Percentiles rank a stretch among this genome's conserved stretches.
Conservation (phyloP, 2,113 vertebrate species). For the Neolamprologus toae region DNA sequence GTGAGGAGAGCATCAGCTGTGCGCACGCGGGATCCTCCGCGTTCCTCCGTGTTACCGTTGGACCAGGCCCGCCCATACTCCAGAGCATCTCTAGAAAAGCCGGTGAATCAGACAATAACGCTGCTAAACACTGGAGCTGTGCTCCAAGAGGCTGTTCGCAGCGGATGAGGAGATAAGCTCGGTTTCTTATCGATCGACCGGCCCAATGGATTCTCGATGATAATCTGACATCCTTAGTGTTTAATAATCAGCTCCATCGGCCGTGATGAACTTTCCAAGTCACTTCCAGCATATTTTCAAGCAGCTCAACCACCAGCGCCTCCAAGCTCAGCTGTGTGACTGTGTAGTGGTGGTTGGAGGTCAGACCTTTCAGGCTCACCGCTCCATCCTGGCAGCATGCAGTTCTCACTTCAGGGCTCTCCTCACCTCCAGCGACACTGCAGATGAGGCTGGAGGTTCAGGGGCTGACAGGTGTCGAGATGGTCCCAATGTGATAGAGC, state of each 20-base stretch:
- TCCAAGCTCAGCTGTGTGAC: slow-evolving; percentile 87
- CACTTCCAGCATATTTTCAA: slow-evolving; percentile 90
- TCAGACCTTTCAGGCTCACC: slow-evolving; percentile 86
- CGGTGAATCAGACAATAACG: not conserved
- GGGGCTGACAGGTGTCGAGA: not conserved
- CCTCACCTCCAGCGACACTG: slow-evolving; percentile 70
- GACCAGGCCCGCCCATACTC: slow-evolving; percentile 23
- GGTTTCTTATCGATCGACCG: not conserved
- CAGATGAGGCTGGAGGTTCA: slow-evolving; percentile 55
- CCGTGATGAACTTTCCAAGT: slow-evolving; percentile 87
- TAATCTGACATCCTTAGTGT: not conserved
- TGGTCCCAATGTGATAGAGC: slow-evolving; percentile 77
- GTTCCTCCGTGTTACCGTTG: slow-evolving; percentile 10
- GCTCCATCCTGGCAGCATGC: slow-evolving; percentile 86
- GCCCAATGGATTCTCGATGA: not conserved
- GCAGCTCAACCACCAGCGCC: slow-evolving; percentile 89
- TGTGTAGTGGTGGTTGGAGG: slow-evolving; percentile 86
- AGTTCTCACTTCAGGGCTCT: slow-evolving; percentile 91
- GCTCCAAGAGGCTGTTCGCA: not conserved
- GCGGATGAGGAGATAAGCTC: not conserved
- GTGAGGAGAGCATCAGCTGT: not conserved
- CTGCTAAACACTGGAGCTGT: not conserved
- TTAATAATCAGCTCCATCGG: not conserved
- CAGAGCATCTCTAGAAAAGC: slow-evolving; percentile 6
- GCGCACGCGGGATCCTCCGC: not conserved